These are phyloP conservation scores for Batillaria attramentaria DNA, from an alignment of 1,140 invertebrate genomes.

Conservation along the genomic window DNA sequence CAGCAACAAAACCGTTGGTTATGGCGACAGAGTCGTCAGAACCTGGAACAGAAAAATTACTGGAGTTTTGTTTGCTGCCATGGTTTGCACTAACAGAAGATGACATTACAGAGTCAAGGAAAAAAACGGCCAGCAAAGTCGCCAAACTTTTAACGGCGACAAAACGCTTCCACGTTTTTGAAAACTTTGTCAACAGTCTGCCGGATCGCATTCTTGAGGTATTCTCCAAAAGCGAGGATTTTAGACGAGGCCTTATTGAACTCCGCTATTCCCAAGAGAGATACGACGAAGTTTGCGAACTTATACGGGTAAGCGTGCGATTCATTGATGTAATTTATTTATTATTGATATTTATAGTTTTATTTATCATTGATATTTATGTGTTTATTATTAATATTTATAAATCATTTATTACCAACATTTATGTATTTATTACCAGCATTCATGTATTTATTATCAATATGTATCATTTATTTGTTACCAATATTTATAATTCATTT, in stretches of 20 bases:
- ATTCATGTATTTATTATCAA: background rate
- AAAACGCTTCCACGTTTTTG: background rate
- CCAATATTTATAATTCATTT: no score
- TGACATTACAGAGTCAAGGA: background rate
- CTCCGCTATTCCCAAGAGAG: background rate
- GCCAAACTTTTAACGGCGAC: background rate
- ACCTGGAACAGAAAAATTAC: background rate
- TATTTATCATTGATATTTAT: no score
- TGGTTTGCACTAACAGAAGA: background rate
- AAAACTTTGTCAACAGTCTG: background rate
- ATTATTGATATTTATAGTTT: background rate
- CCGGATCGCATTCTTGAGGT: background rate
- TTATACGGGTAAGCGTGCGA: background rate
- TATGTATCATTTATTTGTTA: background rate
- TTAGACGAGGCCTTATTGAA: background rate
- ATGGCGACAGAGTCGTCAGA: slow-evolving; percentile 51
- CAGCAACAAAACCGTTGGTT: background rate
- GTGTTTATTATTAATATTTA: no score
- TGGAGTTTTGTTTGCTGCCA: background rate
- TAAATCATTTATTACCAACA: no score
- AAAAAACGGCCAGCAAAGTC: background rate
- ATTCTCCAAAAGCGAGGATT: background rate
- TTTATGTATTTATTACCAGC: background rate
- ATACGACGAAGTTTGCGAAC: background rate
- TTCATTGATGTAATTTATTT: background rate